Evolutionary conservation across 2,113 vertebrate genomes (phyloP), one percentile per base, ranked within the genome.

Genomic region (Chaetodon trifascialis): DNA sequence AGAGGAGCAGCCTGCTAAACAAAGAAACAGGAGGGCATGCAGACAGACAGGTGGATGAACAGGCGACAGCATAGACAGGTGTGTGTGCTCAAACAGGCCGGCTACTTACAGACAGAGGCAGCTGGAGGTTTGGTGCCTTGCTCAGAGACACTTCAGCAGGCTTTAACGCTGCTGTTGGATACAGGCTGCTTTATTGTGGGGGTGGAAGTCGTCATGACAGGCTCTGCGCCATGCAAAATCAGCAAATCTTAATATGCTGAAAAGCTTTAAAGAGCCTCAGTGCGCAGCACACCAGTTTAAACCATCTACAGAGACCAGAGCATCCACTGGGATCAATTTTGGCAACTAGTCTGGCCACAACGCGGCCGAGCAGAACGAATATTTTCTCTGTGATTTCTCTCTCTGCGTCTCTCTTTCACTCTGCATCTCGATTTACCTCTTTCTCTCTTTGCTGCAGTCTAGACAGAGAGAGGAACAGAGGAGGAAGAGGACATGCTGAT

Each of bases 261-360:
- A 82, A 78, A 72, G 42, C 73, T 86, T 85, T 86, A 56, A 75
- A 85, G 85, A 66, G 73, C 69, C 46, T 76, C 65, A 58, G 74
- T 3, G 62, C 84, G 79, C 85, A 73, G 87, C 86, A 88, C 88
- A 88, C 68, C 89, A 75, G 90, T 78, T 92, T 87, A 88, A 92
- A 83, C 82, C 84, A 93, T 92, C 83, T 89, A 52, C 2, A 30
- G 75, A 73, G 66, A 79, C 71, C 4, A 60, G 42, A 88, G 74
- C 34, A 80, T 90, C 90, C 90, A 76, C 86, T 82, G 90, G 91
- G 88, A 90, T 82, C 79, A 52, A 81, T 80, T 80, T 84, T 89
- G 87, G 86, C 85, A 86, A 58, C 25, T 7, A 10, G 44, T 80
- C 68, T 36, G 82, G 60, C 82, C 79, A 56, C 63, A 73, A 19